Conservation (phyloP, 2,888 invertebrate species). For the Lathronympha strigana region DNA sequence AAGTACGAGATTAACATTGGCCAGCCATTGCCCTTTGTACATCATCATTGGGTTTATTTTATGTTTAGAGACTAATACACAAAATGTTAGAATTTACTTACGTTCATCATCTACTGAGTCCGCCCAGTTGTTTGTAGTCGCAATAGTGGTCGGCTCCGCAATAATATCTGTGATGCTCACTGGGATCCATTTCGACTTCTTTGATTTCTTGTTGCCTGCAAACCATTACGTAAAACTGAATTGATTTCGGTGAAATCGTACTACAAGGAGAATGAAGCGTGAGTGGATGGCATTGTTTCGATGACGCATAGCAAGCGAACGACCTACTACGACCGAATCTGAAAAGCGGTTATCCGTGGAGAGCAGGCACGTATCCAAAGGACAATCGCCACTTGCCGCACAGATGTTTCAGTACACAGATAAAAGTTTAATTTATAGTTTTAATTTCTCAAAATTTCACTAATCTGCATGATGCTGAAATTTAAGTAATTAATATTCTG, state of each 20-base stretch:
- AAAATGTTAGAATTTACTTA: conserved; percentile 65
- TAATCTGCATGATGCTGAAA: conserved; percentile 50
- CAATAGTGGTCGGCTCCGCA: conserved; percentile 86
- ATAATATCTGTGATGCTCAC: conserved; percentile 92
- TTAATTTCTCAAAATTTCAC: conserved; percentile 47
- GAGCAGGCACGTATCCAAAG: conserved; percentile 49
- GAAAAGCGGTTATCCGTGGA: conserved; percentile 75
- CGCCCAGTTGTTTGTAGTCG: conserved; percentile 88
- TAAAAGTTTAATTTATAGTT: conserved; percentile 49
- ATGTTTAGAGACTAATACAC: background rate
- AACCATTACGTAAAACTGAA: conserved; percentile 48
- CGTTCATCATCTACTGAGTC: conserved; percentile 93
- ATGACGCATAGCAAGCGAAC: conserved; percentile 79
- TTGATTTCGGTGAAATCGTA: conserved; percentile 45
- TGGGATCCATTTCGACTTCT: conserved; percentile 93
- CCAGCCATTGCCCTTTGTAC: conserved; percentile 75
- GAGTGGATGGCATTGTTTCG: conserved; percentile 61
- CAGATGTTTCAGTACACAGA: conserved; percentile 50
- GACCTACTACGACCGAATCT: conserved; percentile 70
- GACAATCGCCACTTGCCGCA: conserved; percentile 51
- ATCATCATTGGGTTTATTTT: conserved; percentile 73
- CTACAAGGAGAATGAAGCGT: conserved; percentile 46
- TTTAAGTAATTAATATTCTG: conserved; percentile 49
- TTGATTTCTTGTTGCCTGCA: conserved; percentile 93
- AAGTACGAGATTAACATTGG: conserved; percentile 91